Evolutionary conservation across 53 echinoderm and acorn worm genomes (phyloP), one percentile per base, ranked within the genome.

Genomic region (Paracentrotus lividus): DNA sequence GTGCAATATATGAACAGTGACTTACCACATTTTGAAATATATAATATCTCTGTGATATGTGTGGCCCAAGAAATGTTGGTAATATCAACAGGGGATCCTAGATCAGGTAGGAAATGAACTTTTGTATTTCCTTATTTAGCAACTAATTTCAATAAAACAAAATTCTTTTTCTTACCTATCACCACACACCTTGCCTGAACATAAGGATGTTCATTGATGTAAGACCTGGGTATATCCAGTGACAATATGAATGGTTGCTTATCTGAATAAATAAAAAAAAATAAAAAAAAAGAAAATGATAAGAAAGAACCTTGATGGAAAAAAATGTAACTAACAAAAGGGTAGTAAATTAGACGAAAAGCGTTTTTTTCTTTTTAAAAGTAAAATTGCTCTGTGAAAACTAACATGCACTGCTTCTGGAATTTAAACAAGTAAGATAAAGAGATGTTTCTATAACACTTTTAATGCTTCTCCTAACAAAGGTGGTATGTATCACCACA

Each of bases 141-240:
- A 51, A 8, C 51, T 51, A 12, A 51, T 12, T 8, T 51, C 12
- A 8, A 51, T 51, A 51, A 51, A 6, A 51, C 12, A 12, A 51
- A 51, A 51, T n/a, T n/a, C 21, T 21, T 13, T 57, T 57, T 75
- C 67, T 95, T 88, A 98, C 98, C 98, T 96, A 88, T 97, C 96
- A 8, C 94, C 92, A 94, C 98, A 98, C 15, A 98, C 96, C 72
- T 95, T 98, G 53, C 97, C 97, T 78, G 96, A 95, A 92, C 91
- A 85, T 32, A 94, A 59, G 33, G 56, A 88, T 42, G 85, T 89
- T 94, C 58, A 51, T 65, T 85, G 49, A 93, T 91, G 31, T 56
- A 49, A 29, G 51, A 85, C 33, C 52, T n/a, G 13, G 67, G 47
- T 2, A 84, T 77, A 32, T 96, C 93, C 47, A 97, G 69, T 0